Evolutionary conservation across 2,888 invertebrate species (phyloP).

Genomic region (Ditylenchus weischeri): DNA sequence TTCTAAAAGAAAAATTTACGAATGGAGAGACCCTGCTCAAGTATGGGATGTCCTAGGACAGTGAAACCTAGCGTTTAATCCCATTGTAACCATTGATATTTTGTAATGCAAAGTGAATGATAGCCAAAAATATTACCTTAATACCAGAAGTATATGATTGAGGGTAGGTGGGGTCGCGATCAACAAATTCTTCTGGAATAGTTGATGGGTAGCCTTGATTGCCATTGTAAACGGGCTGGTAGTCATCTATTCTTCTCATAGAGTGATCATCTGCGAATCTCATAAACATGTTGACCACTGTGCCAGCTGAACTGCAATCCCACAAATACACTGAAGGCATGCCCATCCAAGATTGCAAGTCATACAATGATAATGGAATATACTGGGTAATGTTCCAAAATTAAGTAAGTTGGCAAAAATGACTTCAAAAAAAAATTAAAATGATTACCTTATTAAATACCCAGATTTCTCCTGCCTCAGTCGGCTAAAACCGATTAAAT

Average conservation of each 20-base stretch:
- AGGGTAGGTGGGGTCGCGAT: neutral
- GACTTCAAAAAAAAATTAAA: conserved; percentile 60
- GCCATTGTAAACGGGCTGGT: neutral
- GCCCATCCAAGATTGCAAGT: conserved; percentile 98
- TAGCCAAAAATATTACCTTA: neutral
- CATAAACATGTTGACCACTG: conserved; percentile 76
- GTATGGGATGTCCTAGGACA: too few relatives aligned
- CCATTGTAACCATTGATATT: too few relatives aligned
- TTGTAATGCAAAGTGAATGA: too few relatives aligned
- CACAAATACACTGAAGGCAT: conserved; percentile 92
- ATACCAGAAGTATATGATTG: neutral
- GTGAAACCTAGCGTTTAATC: too few relatives aligned
- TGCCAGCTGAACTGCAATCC: conserved; percentile 96
- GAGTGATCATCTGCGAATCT: conserved; percentile 87
- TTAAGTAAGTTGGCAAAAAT: neutral
- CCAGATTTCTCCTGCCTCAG: conserved; percentile 81
- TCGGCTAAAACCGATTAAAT: conserved; percentile 66
- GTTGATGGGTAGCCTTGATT: too few relatives aligned
- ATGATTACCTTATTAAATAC: conserved; percentile 90
- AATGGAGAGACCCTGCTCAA: too few relatives aligned
- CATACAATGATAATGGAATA: conserved; percentile 95
- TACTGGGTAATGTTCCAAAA: conserved; percentile 67
- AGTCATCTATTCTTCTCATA: conserved; percentile 69
- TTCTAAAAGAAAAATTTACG: too few relatives aligned
- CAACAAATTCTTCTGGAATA: neutral